phyloP scores from a whole-genome alignment of 2,797 vertebrate species.

The Lagocephalus sceleratus region DNA sequence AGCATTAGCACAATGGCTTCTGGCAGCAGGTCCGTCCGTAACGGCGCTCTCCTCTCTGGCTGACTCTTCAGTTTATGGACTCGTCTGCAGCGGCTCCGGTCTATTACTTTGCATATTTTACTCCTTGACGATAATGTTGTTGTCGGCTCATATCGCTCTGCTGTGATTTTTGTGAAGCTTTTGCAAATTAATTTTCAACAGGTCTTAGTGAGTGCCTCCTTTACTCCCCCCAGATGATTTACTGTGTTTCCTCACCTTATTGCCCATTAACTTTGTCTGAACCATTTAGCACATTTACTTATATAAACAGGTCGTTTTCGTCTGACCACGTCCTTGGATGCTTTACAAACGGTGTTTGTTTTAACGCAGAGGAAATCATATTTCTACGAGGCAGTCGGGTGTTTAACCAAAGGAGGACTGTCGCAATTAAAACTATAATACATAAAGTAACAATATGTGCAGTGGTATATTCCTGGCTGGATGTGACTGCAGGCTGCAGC shows the following conservation, averaged over 20 bases:
- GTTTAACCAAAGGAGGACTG: background rate
- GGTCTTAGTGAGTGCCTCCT: too few species aligned
- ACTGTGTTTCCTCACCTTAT: background rate
- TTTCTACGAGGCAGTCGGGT: conserved; percentile 4
- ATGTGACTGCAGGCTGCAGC: conserved; percentile 15
- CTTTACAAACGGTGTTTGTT: background rate
- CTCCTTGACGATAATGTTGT: too few species aligned
- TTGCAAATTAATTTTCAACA: background rate
- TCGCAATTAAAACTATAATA: background rate
- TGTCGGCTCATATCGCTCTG: conserved; percentile 5
- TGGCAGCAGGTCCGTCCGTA: too few species aligned
- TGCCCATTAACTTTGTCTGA: background rate
- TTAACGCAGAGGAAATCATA: conserved; percentile 21
- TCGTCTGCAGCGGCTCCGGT: background rate
- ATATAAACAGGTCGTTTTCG: background rate
- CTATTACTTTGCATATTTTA: background rate
- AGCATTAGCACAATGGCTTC: conserved; percentile 10
- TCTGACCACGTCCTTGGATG: background rate
- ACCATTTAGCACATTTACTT: background rate
- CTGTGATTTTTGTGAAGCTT: background rate
- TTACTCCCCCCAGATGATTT: background rate
- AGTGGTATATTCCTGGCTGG: conserved; percentile 6
- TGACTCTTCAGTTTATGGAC: conserved; percentile 9
- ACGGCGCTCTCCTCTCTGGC: conserved; percentile 1
- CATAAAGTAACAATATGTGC: conserved; percentile 18